phyloP scores from a whole-genome alignment of 1,140 invertebrate species.

The Archivesica marissinica region DNA sequence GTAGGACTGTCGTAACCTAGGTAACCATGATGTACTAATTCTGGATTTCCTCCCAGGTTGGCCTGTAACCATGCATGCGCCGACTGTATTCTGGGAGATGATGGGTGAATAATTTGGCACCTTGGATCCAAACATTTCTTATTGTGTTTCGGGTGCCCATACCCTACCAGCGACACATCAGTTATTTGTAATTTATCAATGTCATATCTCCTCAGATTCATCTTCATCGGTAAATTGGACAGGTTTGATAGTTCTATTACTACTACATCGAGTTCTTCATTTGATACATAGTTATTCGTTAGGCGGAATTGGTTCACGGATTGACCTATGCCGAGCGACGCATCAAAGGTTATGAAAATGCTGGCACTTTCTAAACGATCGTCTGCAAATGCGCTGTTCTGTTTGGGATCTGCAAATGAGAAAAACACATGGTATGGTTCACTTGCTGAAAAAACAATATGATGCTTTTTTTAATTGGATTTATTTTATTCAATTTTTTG shows the following conservation, averaged over 20 bases:
- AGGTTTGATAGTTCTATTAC: not conserved
- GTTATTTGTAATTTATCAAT: not conserved
- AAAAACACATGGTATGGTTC: no score
- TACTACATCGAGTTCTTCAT: not conserved
- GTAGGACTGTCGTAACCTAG: not conserved
- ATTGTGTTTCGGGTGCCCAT: not conserved
- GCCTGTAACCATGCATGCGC: not conserved
- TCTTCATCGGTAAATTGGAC: not conserved
- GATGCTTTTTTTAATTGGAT: no score
- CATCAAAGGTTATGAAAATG: not conserved
- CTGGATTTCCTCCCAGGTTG: not conserved
- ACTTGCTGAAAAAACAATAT: no score
- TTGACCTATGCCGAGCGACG: not conserved
- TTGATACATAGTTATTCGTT: not conserved
- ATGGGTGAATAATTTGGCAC: not conserved
- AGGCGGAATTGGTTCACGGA: not conserved
- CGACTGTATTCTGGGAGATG: not conserved
- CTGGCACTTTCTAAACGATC: not conserved
- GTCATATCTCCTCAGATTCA: not conserved
- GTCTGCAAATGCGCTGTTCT: not conserved
- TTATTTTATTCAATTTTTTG: no score
- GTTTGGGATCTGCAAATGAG: not conserved
- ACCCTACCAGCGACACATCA: not conserved
- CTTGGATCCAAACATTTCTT: slow-evolving; percentile 15
- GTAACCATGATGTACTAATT: not conserved